Base-by-base conservation (phyloP, 2,797 vertebrate genomes). In the Gadopsis marmoratus region DNA sequence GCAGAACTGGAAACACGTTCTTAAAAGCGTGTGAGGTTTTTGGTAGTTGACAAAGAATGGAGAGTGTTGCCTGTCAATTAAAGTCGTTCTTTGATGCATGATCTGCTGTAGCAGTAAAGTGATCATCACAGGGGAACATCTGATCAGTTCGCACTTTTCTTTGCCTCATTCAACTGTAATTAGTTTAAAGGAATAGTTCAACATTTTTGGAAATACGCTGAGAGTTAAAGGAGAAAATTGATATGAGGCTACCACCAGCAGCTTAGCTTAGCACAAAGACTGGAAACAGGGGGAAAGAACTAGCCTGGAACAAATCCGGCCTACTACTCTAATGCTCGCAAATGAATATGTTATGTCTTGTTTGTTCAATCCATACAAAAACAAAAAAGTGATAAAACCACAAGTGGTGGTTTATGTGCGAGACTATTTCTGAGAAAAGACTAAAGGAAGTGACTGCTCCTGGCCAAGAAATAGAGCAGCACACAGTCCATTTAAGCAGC, bases 11-110 rank as follows among this genome's bases (percentile, higher is more conserved):
- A 23, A 61, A 69, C n/a, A 26, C 26, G 12, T 14, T 26, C 9
- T 39, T 3, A 50, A 41, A 21, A 2, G 9, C 62, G 70, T 10
- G 41, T 59, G 55, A 69, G 43, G 58, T 64, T 68, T 58, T 51
- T 58, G 64, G 13, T 45, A 1, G 33, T 43, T 37, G 53, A 47
- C 50, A 51, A 17, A 61, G 66, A 62, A 64, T 60, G 76, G 74
- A 77, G 74, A 70, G 55, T 56, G 29, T 37, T 37, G 37, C 35
- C 35, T 37, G 8, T 37, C 35, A 37, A 1, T 37, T 37, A 5
- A 59, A 61, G 17, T 3, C 45, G 23, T 53, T 3, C 23, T 56
- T 29, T n/a, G 29, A 37, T 43, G 58, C 59, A 26, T n/a, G 31
- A 31, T 17, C 14, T 45, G 43, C 43, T 67, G 60, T 43, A 35